Evolutionary conservation across 2,113 vertebrate genomes (phyloP), one percentile per base, ranked within the genome.

Genomic region (Melanostigma gelatinosum): DNA sequence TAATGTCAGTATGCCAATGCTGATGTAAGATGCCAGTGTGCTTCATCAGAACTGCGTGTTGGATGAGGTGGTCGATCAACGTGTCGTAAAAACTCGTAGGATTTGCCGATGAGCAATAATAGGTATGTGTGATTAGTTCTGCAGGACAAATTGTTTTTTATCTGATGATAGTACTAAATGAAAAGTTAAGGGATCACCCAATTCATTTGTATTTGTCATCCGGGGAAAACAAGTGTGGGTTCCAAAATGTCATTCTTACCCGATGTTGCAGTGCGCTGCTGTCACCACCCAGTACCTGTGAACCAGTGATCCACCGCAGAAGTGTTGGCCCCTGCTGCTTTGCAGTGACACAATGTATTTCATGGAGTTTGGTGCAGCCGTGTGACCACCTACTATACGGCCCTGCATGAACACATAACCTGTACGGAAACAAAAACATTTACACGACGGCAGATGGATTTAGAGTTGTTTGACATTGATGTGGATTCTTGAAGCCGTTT

Each of bases 271-370:
- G 77, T 97, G 96, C 6, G 97, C 97, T 12, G 96, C 96, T 0
- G 97, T 97, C 79, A 97, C 84, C 87, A 97, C 96, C 96, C 97
- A 97, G 82, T 88, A 94, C 61, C 80, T 88, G 89, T 95, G 95
- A 88, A 98, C 94, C 82, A 97, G 64, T 0, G 96, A 96, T 22
- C 97, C 97, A 0, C 96, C 95, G 0, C 96, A 98, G 88, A 96
- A 96, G 83, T 96, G 95, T 50, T 93, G 91, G 8, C 95, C 94
- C 8, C 88, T 85, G 15, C 80, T 91, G 81, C 87, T 95, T 92
- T 95, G 95, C 77, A 96, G 91, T 10, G 96, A 96, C 72, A 96
- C 96, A 1, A 95, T 93, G 87, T 96, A 96, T 62, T 82, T 95
- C 87, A 95, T 92, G 72, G 94, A 93, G 72, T 95, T 88, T 4